Conservation (phyloP, 1,140 invertebrate genomes). For the Drosophila truncata region DNA sequence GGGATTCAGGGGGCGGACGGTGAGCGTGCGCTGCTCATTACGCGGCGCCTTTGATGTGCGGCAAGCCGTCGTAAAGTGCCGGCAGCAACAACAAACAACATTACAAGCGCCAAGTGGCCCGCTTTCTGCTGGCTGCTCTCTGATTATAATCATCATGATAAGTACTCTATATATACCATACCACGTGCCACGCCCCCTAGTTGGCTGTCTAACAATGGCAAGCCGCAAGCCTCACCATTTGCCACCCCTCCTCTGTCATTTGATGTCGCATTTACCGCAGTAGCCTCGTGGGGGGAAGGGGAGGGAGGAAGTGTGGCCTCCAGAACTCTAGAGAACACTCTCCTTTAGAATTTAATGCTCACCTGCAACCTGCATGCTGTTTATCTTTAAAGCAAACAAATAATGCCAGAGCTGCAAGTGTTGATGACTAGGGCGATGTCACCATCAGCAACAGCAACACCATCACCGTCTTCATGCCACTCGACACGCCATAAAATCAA, state of each 20-base stretch:
- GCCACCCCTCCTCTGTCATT: constrained; percentile 11
- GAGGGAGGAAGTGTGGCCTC: neutral
- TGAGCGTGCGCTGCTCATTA: constrained; percentile 76
- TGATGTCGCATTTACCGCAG: constrained; percentile 49
- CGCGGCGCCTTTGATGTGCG: constrained; percentile 81
- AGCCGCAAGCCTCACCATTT: constrained; percentile 18
- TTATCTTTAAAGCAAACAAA: constrained; percentile 78
- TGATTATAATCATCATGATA: constrained; percentile 79
- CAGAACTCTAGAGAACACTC: neutral
- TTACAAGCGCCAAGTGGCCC: constrained; percentile 77
- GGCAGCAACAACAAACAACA: constrained; percentile 66
- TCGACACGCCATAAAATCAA: constrained; percentile 73
- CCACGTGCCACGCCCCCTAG: constrained; percentile 43
- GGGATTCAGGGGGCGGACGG: neutral
- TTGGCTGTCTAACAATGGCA: constrained; percentile 49
- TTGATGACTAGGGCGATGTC: constrained; percentile 30
- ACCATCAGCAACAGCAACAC: neutral
- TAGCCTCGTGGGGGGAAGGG: neutral
- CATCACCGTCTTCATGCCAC: neutral
- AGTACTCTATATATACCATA: constrained; percentile 58
- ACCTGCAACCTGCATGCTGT: constrained; percentile 30
- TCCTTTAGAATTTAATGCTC: constrained; percentile 33
- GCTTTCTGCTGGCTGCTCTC: constrained; percentile 51
- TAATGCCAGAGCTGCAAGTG: constrained; percentile 77
- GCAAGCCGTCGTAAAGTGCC: constrained; percentile 79